phyloP scores from a whole-genome alignment of 2,113 vertebrate species.

The Synodontis membranacea region DNA sequence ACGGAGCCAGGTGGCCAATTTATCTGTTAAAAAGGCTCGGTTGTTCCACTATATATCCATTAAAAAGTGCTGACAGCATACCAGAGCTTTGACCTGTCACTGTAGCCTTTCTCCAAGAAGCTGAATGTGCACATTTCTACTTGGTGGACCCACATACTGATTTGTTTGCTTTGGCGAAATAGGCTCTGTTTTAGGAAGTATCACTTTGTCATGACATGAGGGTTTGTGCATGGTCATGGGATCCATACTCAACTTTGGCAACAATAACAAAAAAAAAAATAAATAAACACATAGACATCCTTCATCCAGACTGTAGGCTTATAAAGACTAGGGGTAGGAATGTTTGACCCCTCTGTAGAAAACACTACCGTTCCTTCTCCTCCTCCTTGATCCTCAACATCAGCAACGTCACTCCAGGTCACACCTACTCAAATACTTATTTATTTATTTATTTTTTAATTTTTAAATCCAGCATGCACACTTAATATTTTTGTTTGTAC shows the following conservation, averaged over 20 bases:
- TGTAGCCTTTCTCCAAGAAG: constrained; percentile 61
- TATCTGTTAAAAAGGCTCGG: constrained; percentile 58
- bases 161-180: constrained; percentile 68
- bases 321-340: background rate
- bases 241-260: constrained; percentile 4
- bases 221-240: constrained; percentile 49
- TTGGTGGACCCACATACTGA: constrained; percentile 57
- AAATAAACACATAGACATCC: background rate
- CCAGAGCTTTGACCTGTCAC: constrained; percentile 56
- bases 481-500: background rate
- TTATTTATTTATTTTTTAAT: no score
- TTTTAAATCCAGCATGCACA: no score
- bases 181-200: constrained; percentile 67
- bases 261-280: background rate
- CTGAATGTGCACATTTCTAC: constrained; percentile 65
- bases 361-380: no score
- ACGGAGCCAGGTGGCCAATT: constrained; percentile 56
- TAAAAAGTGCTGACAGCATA: constrained; percentile 64
- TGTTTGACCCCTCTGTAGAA: background rate
- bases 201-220: constrained; percentile 64
- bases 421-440: background rate
- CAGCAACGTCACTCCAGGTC: no score
- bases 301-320: background rate
- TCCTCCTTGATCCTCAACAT: no score
- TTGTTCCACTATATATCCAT: constrained; percentile 58